Conservation (phyloP, 2,797 vertebrate genomes). For the Malurus splendens region DNA sequence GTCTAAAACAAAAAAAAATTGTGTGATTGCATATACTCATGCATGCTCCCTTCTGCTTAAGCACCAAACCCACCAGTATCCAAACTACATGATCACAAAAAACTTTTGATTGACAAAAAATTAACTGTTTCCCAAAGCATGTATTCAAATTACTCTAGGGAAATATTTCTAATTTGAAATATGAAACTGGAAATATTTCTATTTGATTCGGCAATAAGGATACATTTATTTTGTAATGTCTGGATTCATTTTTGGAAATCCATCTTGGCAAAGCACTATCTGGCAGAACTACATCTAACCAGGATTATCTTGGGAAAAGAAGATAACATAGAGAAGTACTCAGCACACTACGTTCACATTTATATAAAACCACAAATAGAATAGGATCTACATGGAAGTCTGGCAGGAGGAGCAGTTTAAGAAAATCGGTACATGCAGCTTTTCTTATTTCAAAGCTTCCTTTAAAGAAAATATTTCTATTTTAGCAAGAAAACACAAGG, state of each 20-base stretch:
- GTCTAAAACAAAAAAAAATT: not conserved
- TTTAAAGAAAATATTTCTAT: not conserved
- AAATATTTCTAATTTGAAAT: not conserved
- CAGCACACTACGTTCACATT: not conserved
- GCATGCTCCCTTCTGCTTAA: not conserved
- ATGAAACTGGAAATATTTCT: not conserved
- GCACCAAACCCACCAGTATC: not conserved
- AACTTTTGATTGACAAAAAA: not conserved
- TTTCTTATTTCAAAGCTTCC: not conserved
- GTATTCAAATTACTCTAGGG: not conserved
- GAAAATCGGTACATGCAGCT: not conserved
- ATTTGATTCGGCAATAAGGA: not conserved
- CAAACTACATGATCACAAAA: not conserved
- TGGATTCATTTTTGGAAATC: not conserved
- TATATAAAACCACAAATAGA: not conserved
- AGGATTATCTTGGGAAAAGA: not conserved
- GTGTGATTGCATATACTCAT: accelerated
- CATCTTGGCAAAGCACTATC: not conserved
- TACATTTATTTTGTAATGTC: not conserved
- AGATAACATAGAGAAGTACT: not conserved
- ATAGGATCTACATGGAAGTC: not conserved
- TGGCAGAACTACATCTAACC: not conserved
- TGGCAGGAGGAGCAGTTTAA: not conserved
- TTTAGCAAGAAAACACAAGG: not conserved
- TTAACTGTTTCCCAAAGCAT: not conserved